Evolutionary conservation across 1,140 invertebrate species (phyloP), one percentile per base, ranked within the genome.

Genomic region (Palaemon carinicauda): DNA sequence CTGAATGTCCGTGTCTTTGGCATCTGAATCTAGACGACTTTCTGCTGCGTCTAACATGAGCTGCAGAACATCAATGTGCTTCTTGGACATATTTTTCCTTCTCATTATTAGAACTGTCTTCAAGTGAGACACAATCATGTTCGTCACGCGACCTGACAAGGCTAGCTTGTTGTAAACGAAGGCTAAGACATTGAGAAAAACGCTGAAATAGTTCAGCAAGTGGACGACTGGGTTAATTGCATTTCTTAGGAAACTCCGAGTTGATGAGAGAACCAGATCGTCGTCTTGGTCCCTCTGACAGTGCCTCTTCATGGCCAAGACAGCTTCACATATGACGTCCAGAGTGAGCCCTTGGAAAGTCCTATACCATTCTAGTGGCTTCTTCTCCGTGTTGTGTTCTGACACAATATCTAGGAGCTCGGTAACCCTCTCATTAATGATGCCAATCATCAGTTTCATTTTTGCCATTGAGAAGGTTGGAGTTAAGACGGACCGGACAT

Each of bases 381-480:
- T 88, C 27, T 82, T 82, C 29, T 24, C 14, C 53, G 89, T 29
- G 21, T 33, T 24, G 27, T 74, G 21, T 24, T 87, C 71, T 10
- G 73, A 86, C 0, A 92, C 27, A 12, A 91, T 89, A 2, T 89
- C 73, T 29, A 91, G 51, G 12, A 91, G 79, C 3, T 89, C 87
- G 56, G 90, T 88, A 10, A 92, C 89, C 51, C 89, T 91, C 14
- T 89, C 74, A 50, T 91, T 90, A 65, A 92, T 92, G 14, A 91
- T 89, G 4, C 89, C 85, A 24, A 87, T 87, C 91, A 93, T 91
- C 17, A 90, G 91, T 89, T 91, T 92, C 89, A 94, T 91, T 90
- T 93, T 94, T 21, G 90, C 82, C 14, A 92, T 90, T 50, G 92
- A 93, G 88, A 94, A 94, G 1, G 92, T 92, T 21, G 93, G 93